A percentile compares a stretch with the other conserved stretches of the same genome.
Conservation (phyloP, 1,140 invertebrate genomes). For the Scaptomyza hsui region DNA sequence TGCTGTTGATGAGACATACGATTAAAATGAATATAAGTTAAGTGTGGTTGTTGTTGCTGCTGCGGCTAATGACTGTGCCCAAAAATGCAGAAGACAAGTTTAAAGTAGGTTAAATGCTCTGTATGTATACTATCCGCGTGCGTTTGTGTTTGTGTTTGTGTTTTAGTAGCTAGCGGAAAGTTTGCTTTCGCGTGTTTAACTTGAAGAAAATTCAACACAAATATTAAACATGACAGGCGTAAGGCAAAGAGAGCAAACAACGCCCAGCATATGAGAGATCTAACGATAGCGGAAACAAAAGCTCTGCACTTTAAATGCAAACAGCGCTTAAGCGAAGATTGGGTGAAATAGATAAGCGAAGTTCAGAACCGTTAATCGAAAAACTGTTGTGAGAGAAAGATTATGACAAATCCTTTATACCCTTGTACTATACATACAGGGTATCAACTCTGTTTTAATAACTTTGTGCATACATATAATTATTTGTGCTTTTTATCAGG, state of each 20-base stretch:
- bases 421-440: background rate
- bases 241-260: background rate
- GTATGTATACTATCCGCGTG: too few species aligned
- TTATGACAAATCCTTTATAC: too few species aligned
- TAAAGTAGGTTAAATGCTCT: conserved; percentile 73
- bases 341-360: too few species aligned
- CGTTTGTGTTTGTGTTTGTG: background rate
- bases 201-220: conserved; percentile 27
- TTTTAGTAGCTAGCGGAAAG: conserved; percentile 38
- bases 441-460: background rate
- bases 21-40: conserved; percentile 60
- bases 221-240: background rate
- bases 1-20: conserved; percentile 61
- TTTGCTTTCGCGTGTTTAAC: conserved; percentile 29
- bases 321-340: too few species aligned
- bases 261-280: background rate
- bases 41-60: conserved; percentile 31
- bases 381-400: too few species aligned
- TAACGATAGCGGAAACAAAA: background rate
- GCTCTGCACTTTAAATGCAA: background rate
- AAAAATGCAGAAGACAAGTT: conserved; percentile 61
- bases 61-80: conserved; percentile 69
- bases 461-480: background rate
- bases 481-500: background rate
- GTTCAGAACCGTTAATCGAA: too few species aligned